Evolutionary conservation across 1,140 invertebrate species (phyloP), one percentile per base, ranked within the genome.

Genomic region (Hestina assimilis): DNA sequence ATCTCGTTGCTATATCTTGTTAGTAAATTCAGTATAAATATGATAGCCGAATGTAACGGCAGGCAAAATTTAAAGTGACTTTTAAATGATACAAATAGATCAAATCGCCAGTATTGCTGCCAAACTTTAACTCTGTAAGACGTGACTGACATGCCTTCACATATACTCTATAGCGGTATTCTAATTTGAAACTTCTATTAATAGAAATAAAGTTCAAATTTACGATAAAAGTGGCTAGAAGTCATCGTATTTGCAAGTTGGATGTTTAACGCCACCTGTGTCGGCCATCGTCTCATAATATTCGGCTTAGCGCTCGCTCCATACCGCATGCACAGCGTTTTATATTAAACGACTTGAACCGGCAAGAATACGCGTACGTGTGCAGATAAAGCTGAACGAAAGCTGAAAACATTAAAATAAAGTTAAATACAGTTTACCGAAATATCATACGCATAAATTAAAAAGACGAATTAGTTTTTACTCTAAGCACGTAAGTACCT

Each of bases 201-300:
- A 4, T 17, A 2, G 3, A 2, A 14, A 17, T 66, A 66, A 51
- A 40, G 48, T 9, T 40, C 4, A 55, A 45, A 54, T 41, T 26
- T 3, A 12, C 29, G 14, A 52, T 42, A 9, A 35, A 45, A 19
- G 26, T 55, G 31, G 43, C 51, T 40, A 45, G 66, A 65, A 46
- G 48, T 42, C 57, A 59, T 26, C 35, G 47, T 65, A 69, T 73
- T 71, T 75, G 64, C 77, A 83, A 83, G 71, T 82, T 83, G 66
- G 75, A 83, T 78, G 72, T 84, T 89, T 89, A 87, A 67, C 83
- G 58, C 76, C 88, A 89, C 85, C 88, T 89, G 88, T 59, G 75
- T 55, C 83, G 72, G 71, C 75, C 63, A 82, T 83, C 76, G 73
- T 72, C 87, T 89, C 88, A 89, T 89, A 89, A 89, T 89, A 89